Conservation (phyloP, 30 jellyfish, hydroid and myxozoan species). For the Pelagia noctiluca region DNA sequence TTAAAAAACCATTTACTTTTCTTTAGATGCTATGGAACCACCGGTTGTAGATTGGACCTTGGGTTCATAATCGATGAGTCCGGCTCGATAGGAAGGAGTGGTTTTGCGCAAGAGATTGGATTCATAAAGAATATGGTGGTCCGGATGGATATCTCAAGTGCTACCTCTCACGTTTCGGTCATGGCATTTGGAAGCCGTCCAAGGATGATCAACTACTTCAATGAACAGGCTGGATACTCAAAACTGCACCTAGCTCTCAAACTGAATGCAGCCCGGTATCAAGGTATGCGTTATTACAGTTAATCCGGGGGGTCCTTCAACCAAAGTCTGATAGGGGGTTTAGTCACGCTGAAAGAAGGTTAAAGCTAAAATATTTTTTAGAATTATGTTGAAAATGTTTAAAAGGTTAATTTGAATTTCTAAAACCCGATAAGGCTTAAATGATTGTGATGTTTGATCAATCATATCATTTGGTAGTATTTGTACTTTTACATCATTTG, state of each 20-base stretch:
- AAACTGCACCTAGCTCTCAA: neutral
- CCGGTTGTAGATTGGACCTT: conserved; percentile 40
- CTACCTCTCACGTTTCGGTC: conserved; percentile 23
- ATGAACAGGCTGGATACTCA: neutral
- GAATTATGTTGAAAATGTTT: too few relatives aligned
- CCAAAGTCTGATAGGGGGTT: too few relatives aligned
- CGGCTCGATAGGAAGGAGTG: conserved; percentile 25
- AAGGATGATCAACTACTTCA: conserved; percentile 13
- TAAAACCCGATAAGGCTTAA: too few relatives aligned
- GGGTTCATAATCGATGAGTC: conserved; percentile 54
- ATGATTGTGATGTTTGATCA: too few relatives aligned
- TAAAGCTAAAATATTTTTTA: too few relatives aligned
- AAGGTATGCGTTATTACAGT: neutral
- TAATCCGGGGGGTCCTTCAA: too few relatives aligned
- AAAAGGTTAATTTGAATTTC: too few relatives aligned
- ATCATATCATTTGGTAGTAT: too few relatives aligned
- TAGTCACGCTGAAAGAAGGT: too few relatives aligned
- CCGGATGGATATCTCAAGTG: neutral
- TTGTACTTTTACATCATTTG: too few relatives aligned
- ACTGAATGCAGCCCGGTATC: neutral
- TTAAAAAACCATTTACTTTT: too few relatives aligned
- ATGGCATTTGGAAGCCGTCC: conserved; percentile 40
- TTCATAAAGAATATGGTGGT: conserved; percentile 21
- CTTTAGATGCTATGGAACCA: neutral
- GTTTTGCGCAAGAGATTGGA: conserved; percentile 12